Base-by-base conservation (phyloP, 1,140 invertebrate genomes). In the Hyles vespertilio region DNA sequence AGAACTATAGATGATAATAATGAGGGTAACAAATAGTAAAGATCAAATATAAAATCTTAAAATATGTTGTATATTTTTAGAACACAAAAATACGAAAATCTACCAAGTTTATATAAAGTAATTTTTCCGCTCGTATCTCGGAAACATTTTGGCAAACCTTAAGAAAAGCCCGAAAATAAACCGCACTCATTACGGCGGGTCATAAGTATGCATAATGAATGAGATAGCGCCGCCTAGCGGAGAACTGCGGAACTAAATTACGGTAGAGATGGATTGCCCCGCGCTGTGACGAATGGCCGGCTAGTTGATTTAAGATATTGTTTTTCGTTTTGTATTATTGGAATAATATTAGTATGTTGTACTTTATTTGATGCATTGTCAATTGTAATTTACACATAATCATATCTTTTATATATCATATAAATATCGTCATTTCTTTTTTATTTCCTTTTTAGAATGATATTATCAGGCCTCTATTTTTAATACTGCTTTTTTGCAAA, bases 181-280 rank as follows among this genome's bases (percentile, higher is more conserved):
- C 58, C 62, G 58, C 60, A 74, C 80, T 90, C 89, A 90, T 90
- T 91, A 90, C 73, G 58, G 66, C 62, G 64, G 89, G 89, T 90
- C 89, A 91, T 90, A 90, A 90, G 90, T 91, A 91, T 91, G 87
- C 90, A 91, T 91, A 91, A 91, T 89, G 81, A 89, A 91, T 91
- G 77, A 90, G 87, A 64, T 70, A 56, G 70, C 74, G 79, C 85
- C 85, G 85, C 77, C 82, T 83, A 79, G 67, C 69, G 66, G 68
- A 55, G 53, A 54, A 59, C 59, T 70, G 62, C 63, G 59, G 79
- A 79, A 87, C 84, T 81, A 75, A 73, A 72, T 77, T 71, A 77
- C 75, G 61, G 66, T 72, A 54, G 67, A 79, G 81, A 84, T 84
- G 78, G 81, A 84, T 87, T 67, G 61, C 72, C 50, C 57, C 47